Base-by-base conservation (phyloP, 2,113 vertebrate genomes). In the Neopipo cinnamomea region DNA sequence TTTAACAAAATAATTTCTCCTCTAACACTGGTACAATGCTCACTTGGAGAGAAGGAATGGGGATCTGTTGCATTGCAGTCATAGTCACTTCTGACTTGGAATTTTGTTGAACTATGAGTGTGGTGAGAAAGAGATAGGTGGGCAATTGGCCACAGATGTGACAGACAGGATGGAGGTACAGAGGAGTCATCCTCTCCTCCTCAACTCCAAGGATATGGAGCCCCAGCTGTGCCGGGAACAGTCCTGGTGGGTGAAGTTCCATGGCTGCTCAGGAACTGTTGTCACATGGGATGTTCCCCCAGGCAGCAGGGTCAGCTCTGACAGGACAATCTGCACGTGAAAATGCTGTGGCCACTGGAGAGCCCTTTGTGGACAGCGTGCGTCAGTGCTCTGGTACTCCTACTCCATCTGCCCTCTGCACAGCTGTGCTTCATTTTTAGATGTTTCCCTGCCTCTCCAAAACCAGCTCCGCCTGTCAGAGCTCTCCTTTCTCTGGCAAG, bases 121-220 rank as follows among this genome's bases (percentile, higher is more conserved):
- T 30, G 23, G 27, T 3, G 35, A 50, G 62, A 56, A 82, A 18
- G 52, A 71, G 30, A n/a, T 68, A 41, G 16, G 47, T 27, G 79
- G 41, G 56, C 21, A 33, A 1, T 2, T 66, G 24, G 55, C 33
- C 59, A 23, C 42, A 39, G 52, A 28, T 2, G 4, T 7, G 61
- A 16, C 2, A 3, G 75, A 4, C 11, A 30, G 44, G 31, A 74
- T 41, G 28, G 35, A 15, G 14, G 12, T 41, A 15, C 37, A 8
- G 8, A 12, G 39, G 42, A 50, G 11, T 15, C 28, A 3, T 30
- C 35, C 28, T 30, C 73, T 68, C 25, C 63, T 41, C 23, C 47
- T 62, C 1, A 0, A 5, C 37, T 19, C 61, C 0, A 0, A 35
- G 56, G 16, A 27, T 20, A 4, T 4, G 75, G 24, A 89, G 23